Evolutionary conservation across 2,113 vertebrate genomes (phyloP).

Genomic region (Cephalopholis sonnerati): DNA sequence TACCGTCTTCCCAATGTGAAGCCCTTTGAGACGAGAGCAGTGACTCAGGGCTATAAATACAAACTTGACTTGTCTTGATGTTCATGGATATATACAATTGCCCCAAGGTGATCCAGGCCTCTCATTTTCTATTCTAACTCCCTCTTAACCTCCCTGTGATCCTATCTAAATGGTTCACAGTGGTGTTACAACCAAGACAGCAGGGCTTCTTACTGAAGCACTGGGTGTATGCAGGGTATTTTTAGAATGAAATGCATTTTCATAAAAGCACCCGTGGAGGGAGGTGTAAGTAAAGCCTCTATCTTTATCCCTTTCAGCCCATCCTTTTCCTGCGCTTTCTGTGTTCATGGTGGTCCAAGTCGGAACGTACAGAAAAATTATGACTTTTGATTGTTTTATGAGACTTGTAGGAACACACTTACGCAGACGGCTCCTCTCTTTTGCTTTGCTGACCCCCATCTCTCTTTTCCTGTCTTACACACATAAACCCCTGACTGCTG

Average conservation of each 20-base stretch:
- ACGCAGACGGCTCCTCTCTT: conserved; percentile 9
- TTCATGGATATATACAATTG: conserved; percentile 26
- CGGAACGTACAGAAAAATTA: neutral
- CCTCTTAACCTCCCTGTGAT: conserved; percentile 53
- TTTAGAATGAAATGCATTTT: conserved; percentile 65
- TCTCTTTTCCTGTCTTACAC: conserved; percentile 28
- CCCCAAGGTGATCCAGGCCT: conserved; percentile 41
- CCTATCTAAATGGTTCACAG: conserved; percentile 44
- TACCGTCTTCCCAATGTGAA: neutral
- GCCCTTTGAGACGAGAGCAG: neutral
- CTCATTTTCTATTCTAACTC: conserved; percentile 31
- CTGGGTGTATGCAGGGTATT: conserved; percentile 32
- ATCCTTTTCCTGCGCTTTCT: neutral
- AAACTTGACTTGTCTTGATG: neutral
- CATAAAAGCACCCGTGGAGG: conserved; percentile 26
- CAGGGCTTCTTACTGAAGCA: conserved; percentile 34
- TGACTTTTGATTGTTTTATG: conserved; percentile 11
- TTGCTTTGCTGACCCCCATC: neutral
- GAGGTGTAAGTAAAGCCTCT: conserved; percentile 39
- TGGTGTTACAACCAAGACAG: conserved; percentile 33
- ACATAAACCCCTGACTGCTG: conserved; percentile 48
- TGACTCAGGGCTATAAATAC: conserved; percentile 29
- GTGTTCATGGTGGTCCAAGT: conserved; percentile 3
- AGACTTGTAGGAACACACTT: neutral
- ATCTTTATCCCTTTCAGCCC: conserved; percentile 9